Conservation (phyloP, 2,888 invertebrate genomes). For the Nowickia ferox region DNA sequence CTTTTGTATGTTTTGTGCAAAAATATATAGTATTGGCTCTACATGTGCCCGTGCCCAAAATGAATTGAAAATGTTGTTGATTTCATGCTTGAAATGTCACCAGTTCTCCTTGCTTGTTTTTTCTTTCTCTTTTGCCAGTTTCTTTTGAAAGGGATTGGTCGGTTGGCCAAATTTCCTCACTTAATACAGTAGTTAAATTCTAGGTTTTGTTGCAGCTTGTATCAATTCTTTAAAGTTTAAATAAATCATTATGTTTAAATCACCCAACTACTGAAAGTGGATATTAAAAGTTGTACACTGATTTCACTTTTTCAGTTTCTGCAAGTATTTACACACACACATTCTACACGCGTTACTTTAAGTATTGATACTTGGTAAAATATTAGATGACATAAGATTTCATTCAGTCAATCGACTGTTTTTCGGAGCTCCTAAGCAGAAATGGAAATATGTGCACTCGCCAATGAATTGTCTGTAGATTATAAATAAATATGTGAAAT, state of each 20-base stretch:
- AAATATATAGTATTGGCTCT: not conserved
- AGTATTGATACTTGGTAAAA: slow-evolving; percentile 9
- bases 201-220: slow-evolving; percentile 51
- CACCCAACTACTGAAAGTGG: slow-evolving; percentile 53
- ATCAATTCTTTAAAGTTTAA: slow-evolving; percentile 57
- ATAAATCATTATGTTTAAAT: slow-evolving; percentile 66
- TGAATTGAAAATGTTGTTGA: slow-evolving; percentile 64
- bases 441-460: not conserved
- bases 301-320: slow-evolving; percentile 18
- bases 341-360: not conserved
- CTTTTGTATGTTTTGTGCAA: not conserved
- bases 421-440: slow-evolving; percentile 10
- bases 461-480: not conserved
- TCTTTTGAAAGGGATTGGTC: slow-evolving; percentile 46
- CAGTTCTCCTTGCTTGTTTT: slow-evolving; percentile 28
- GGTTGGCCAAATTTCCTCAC: slow-evolving; percentile 23
- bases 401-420: slow-evolving; percentile 32
- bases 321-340: not conserved
- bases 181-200: slow-evolving; percentile 65
- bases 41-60: slow-evolving; percentile 54
- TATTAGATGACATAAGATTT: slow-evolving; percentile 43
- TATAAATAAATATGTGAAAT: no score
- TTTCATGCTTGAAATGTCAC: slow-evolving; percentile 72
- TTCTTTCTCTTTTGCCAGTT: slow-evolving; percentile 2
- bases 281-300: slow-evolving; percentile 44